Evolutionary conservation across 2,888 invertebrate species (phyloP).

Genomic region (Celastrina argiolus): DNA sequence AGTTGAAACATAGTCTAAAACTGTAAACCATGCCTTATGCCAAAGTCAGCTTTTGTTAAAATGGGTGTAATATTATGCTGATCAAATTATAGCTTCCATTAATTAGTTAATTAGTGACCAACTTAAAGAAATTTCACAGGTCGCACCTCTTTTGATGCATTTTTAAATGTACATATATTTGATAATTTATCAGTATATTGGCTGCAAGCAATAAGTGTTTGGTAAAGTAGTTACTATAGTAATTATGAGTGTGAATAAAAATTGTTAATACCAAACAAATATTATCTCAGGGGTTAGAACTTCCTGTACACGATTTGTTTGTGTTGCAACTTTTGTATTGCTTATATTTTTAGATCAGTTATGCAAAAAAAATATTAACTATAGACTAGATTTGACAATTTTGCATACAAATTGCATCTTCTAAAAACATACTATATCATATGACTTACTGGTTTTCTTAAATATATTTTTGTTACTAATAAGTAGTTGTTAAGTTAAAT

Average conservation of each 20-base stretch:
- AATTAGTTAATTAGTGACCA: background rate
- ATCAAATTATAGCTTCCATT: background rate
- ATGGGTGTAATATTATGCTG: background rate
- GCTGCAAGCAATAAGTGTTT: background rate
- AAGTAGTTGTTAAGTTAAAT: constrained; percentile 29
- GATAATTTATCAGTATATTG: background rate
- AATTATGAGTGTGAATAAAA: background rate
- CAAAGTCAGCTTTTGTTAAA: background rate
- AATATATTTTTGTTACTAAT: constrained; percentile 39
- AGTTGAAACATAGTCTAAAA: background rate
- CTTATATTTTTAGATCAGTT: background rate
- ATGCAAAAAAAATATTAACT: background rate
- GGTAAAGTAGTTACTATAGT: background rate
- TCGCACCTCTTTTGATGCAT: background rate
- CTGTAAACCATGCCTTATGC: background rate
- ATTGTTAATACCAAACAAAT: background rate
- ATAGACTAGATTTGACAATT: background rate
- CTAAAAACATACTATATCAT: background rate
- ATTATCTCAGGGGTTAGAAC: background rate
- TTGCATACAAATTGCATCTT: background rate
- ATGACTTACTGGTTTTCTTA: constrained; percentile 17
- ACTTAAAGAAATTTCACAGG: background rate
- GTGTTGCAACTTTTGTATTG: background rate
- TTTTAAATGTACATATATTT: background rate
- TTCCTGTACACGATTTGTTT: background rate